Evolutionary conservation across 2,113 vertebrate species (phyloP).

Genomic region (Eubucco bourcierii): DNA sequence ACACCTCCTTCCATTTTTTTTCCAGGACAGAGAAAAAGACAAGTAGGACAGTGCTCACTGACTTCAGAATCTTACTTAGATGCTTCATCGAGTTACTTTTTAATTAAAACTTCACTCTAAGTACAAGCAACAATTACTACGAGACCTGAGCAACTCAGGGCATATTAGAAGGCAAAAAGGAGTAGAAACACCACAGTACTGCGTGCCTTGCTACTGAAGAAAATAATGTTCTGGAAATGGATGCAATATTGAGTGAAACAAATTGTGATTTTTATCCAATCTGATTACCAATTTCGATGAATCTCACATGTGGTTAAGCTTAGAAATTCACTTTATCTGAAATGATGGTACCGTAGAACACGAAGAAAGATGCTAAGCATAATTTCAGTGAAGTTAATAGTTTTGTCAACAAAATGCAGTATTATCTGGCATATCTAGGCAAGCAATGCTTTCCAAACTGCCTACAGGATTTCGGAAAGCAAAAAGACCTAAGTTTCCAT

Average conservation of each 20-base stretch:
- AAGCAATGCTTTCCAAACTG: background rate
- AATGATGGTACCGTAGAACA: background rate
- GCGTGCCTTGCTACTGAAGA: background rate
- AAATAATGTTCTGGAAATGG: background rate
- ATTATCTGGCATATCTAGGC: slow-evolving; percentile 10
- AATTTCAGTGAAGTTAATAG: background rate
- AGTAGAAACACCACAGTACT: background rate
- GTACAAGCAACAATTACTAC: background rate
- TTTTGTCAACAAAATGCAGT: slow-evolving; percentile 18
- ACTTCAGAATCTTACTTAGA: background rate
- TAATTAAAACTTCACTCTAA: background rate
- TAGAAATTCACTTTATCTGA: background rate
- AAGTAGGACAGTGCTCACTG: background rate
- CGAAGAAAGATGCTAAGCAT: background rate
- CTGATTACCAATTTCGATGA: slow-evolving; percentile 35
- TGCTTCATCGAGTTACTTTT: background rate
- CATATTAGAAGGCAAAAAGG: background rate
- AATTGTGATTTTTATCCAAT: slow-evolving; percentile 9
- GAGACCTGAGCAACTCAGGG: background rate
- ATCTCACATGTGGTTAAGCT: background rate
- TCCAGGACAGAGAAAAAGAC: background rate
- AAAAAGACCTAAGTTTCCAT: background rate
- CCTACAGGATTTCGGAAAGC: background rate
- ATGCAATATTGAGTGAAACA: background rate
- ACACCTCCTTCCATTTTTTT: background rate